Evolutionary conservation across 2,113 vertebrate species (phyloP).

Genomic region (Leiothrix lutea): DNA sequence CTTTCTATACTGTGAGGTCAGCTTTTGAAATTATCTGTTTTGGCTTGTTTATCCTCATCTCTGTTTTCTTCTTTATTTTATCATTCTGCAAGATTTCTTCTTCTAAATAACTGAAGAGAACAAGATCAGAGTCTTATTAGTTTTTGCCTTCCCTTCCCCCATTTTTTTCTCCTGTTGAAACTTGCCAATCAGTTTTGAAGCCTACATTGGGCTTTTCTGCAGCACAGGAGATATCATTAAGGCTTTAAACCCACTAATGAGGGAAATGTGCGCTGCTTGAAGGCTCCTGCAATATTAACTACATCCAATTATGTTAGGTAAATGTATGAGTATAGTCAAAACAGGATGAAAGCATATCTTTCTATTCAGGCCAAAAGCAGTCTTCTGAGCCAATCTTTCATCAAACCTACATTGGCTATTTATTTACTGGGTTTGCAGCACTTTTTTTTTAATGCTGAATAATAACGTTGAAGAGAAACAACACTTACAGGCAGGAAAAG

Average conservation of each 20-base stretch:
- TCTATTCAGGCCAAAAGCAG: conserved; percentile 62
- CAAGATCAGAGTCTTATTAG: neutral
- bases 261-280: conserved; percentile 63
- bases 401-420: conserved; percentile 41
- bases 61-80: neutral
- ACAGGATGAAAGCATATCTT: conserved; percentile 68
- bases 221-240: conserved; percentile 62
- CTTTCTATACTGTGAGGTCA: neutral
- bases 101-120: neutral
- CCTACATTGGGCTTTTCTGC: conserved; percentile 41
- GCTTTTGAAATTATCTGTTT: neutral
- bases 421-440: conserved; percentile 31
- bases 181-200: conserved; percentile 62
- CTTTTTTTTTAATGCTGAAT: neutral
- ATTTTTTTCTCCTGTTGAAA: conserved; percentile 40
- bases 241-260: conserved; percentile 66
- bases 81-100: neutral
- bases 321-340: conserved; percentile 65
- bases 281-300: conserved; percentile 71
- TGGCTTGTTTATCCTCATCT: neutral
- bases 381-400: conserved; percentile 44
- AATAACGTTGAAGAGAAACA: neutral
- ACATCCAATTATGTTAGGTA: conserved; percentile 71
- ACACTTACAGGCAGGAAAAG: neutral
- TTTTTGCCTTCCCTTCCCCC: conserved; percentile 19